Evolutionary conservation across 2,888 invertebrate species (phyloP).

Genomic region (Meteorus cinctellus): DNA sequence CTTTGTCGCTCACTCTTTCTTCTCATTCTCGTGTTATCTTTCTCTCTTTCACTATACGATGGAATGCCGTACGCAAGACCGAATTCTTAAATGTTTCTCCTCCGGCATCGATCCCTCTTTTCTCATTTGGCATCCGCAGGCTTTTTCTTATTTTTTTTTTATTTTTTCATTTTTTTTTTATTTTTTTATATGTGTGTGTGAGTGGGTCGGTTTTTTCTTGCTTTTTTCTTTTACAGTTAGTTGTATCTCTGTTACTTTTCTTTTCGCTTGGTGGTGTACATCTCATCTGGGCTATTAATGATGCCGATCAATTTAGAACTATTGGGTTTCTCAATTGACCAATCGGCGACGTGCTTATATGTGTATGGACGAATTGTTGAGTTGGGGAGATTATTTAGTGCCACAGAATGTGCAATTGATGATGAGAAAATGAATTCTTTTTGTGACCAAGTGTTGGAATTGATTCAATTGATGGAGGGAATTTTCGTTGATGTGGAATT

Average conservation of each 20-base stretch:
- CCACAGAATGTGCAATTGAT: too few species aligned
- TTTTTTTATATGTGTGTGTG: background rate
- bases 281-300: slow-evolving; percentile 68
- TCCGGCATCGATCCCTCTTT: slow-evolving; percentile 58
- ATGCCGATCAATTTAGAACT: slow-evolving; percentile 74
- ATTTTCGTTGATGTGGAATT: too few species aligned
- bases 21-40: slow-evolving; percentile 40
- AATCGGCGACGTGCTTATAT: slow-evolving; percentile 59
- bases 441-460: too few species aligned
- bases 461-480: too few species aligned
- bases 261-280: slow-evolving; percentile 44
- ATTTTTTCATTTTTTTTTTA: background rate
- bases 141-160: slow-evolving; percentile 12
- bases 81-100: slow-evolving; percentile 70
- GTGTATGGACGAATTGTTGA: background rate
- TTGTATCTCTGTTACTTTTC: too few species aligned
- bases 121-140: slow-evolving; percentile 51
- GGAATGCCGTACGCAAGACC: slow-evolving; percentile 66
- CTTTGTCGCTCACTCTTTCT: slow-evolving; percentile 32
- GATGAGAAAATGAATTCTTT: too few species aligned
- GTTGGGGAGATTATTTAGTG: background rate
- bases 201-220: too few species aligned
- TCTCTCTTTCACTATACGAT: slow-evolving; percentile 52
- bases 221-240: background rate
- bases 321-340: slow-evolving; percentile 73